Percentiles rank a stretch among this genome's conserved stretches.
These are phyloP conservation scores for Brachymystax lenok DNA, from an alignment of 2,797 vertebrate genomes.

Conservation along the genomic window DNA sequence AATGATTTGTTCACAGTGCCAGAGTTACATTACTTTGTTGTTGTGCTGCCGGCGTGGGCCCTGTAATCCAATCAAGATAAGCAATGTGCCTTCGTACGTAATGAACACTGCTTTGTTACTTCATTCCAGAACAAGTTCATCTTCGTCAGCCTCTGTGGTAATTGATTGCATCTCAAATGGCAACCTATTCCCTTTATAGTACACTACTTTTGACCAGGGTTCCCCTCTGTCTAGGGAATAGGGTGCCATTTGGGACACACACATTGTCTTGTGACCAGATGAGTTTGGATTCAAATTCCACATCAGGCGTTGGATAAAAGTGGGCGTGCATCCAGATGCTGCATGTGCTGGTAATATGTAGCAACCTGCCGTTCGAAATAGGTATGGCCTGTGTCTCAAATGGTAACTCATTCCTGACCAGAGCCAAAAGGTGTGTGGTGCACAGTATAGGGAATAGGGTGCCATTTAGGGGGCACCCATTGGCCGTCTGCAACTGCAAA, in stretches of 20 bases:
- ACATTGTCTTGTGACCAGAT: not conserved
- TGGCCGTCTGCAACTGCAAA: not conserved
- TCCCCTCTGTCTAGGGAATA: no score
- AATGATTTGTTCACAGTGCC: not conserved
- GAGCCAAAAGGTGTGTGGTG: not conserved
- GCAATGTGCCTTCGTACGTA: not conserved
- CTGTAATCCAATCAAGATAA: conserved; percentile 4
- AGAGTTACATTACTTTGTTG: not conserved
- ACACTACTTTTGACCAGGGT: not conserved
- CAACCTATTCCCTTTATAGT: not conserved
- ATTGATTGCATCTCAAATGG: not conserved
- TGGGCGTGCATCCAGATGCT: not conserved
- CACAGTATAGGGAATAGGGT: not conserved
- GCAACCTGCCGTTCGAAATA: not conserved
- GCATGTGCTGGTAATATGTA: not conserved
- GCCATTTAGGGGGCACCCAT: not conserved
- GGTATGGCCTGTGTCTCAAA: not conserved
- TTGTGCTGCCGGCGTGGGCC: not conserved
- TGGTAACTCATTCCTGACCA: not conserved
- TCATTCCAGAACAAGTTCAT: not conserved
- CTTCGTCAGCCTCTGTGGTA: not conserved
- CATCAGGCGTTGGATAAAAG: not conserved
- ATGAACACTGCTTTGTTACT: not conserved
- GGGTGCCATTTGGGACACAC: no score
- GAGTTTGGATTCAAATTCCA: not conserved